Percentiles rank a stretch among this genome's conserved stretches.
These are phyloP conservation scores for Watsonalla cultraria DNA, from an alignment of 2,888 invertebrate species.

Conservation along the genomic window DNA sequence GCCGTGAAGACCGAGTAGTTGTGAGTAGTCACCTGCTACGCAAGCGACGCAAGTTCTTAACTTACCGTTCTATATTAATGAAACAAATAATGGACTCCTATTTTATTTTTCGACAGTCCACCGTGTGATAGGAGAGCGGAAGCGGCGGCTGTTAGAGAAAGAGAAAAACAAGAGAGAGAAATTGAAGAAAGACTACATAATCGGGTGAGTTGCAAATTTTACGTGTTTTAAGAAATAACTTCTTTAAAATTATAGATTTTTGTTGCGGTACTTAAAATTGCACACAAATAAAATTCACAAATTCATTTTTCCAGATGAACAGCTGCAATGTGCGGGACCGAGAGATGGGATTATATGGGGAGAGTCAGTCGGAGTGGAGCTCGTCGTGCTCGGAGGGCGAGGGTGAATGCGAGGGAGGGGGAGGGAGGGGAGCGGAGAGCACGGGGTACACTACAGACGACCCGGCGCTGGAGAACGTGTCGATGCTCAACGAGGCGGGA, in stretches of 20 bases:
- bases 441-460: constrained; percentile 94
- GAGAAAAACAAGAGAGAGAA: constrained; percentile 58
- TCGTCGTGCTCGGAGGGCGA: constrained; percentile 78
- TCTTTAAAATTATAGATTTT: too few species aligned
- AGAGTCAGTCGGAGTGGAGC: constrained; percentile 92
- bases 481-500: constrained; percentile 90
- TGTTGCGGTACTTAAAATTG: too few species aligned
- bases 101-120: constrained; percentile 35
- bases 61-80: neutral
- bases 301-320: constrained; percentile 38
- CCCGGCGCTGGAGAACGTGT: constrained; percentile 90
- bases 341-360: constrained; percentile 73
- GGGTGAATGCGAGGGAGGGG: constrained; percentile 60
- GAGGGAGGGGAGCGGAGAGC: constrained; percentile 80
- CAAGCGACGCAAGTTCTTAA: too few species aligned
- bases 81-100: neutral
- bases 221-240: too few species aligned
- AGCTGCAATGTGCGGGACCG: constrained; percentile 64
- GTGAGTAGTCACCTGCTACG: too few species aligned
- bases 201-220: constrained; percentile 42
- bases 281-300: neutral
- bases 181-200: constrained; percentile 59
- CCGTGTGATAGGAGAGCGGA: constrained; percentile 49
- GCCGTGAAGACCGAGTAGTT: too few species aligned
- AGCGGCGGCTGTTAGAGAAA: constrained; percentile 24